phyloP scores from a whole-genome alignment of 1,140 invertebrate species.

The Helicoverpa armigera region DNA sequence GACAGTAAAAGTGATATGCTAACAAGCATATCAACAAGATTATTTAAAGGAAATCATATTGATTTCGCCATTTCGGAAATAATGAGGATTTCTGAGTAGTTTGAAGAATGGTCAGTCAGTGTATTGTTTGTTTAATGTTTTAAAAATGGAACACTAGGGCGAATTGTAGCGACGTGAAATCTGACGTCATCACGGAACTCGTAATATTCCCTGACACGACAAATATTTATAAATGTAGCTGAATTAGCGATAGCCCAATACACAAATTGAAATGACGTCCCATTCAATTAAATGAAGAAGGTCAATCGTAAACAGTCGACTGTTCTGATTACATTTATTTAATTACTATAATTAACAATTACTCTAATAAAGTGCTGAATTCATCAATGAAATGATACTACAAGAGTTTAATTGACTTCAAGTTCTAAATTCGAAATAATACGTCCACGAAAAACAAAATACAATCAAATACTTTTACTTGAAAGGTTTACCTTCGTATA shows the following conservation, averaged over 20 bases:
- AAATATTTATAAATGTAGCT: constrained; percentile 32
- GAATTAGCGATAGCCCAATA: constrained; percentile 2
- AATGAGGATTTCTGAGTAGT: background rate
- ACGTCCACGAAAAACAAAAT: constrained; percentile 23
- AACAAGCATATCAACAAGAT: background rate
- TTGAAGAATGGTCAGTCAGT: constrained; percentile 18
- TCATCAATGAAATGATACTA: background rate
- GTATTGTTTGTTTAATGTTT: constrained; percentile 34
- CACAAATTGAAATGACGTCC: constrained; percentile 26
- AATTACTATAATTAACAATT: background rate
- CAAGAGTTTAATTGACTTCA: constrained; percentile 10
- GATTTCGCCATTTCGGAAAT: constrained; percentile 17
- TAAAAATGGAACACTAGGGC: constrained; percentile 37
- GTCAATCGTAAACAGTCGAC: constrained; percentile 34
- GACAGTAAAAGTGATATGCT: constrained; percentile 34
- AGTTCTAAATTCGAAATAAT: constrained; percentile 24
- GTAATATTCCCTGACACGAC: constrained; percentile 9
- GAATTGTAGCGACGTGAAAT: background rate
- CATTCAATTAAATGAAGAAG: constrained; percentile 18
- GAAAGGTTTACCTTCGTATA: constrained; percentile 84
- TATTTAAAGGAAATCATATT: constrained; percentile 22
- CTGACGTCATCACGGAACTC: constrained; percentile 39
- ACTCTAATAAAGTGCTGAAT: background rate
- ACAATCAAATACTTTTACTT: constrained; percentile 58
- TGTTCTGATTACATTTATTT: background rate